Percentiles rank a stretch among this genome's conserved stretches.
These are phyloP conservation scores for Mimas tiliae DNA, from an alignment of 2,888 invertebrate species.

Conservation along the genomic window DNA sequence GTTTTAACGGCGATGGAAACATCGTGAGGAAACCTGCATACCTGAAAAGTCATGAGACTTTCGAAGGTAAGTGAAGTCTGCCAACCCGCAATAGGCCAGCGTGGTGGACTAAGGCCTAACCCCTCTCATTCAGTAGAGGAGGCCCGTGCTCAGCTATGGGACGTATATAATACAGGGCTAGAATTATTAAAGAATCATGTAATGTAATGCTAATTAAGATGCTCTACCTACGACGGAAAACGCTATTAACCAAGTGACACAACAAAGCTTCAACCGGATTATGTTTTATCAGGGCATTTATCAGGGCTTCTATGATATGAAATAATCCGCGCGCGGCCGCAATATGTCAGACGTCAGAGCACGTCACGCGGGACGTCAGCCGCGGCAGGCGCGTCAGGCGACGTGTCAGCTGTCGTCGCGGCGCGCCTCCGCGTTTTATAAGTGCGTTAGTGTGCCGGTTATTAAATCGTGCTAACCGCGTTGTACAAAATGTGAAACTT, in stretches of 20 bases:
- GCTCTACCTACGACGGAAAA: conserved; percentile 12
- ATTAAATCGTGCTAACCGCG: conserved; percentile 21
- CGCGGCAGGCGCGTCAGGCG: conserved; percentile 48
- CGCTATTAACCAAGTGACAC: conserved; percentile 19
- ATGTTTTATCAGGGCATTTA: conserved; percentile 20
- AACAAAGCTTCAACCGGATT: conserved; percentile 34
- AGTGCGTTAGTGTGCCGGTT: conserved; percentile 17
- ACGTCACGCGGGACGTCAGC: neutral
- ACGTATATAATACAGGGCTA: too few species aligned
- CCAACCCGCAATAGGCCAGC: too few species aligned
- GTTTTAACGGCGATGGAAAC: too few species aligned
- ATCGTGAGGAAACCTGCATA: too few species aligned
- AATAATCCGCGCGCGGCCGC: conserved; percentile 72
- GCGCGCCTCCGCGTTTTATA: conserved; percentile 18
- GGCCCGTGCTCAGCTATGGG: too few species aligned
- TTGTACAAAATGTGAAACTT: conserved; percentile 4
- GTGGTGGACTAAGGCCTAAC: too few species aligned
- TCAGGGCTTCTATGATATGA: conserved; percentile 56
- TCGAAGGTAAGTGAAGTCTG: too few species aligned
- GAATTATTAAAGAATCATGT: too few species aligned
- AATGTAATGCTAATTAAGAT: conserved; percentile 5
- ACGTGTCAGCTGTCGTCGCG: conserved; percentile 33
- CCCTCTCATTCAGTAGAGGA: too few species aligned
- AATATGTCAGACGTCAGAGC: conserved; percentile 61
- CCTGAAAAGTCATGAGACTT: too few species aligned